Conservation (phyloP, 2,797 vertebrate species). For the Oryzias sinensis region DNA sequence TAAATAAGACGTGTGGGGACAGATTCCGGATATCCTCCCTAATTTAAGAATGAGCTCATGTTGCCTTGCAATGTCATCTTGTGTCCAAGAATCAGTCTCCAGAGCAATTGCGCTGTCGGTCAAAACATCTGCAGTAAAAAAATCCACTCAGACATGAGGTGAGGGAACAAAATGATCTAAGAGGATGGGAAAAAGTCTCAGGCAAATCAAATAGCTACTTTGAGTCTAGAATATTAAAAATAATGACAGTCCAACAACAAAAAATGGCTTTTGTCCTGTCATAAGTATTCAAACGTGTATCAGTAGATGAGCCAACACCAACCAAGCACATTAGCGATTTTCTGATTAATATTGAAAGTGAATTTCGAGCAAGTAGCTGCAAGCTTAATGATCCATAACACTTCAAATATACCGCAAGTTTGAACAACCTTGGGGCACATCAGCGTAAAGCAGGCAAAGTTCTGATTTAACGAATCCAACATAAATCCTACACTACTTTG, state of each 20-base stretch:
- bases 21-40: slow-evolving; percentile 76
- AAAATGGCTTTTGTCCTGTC: too few species aligned
- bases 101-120: slow-evolving; percentile 71
- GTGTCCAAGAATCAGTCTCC: slow-evolving; percentile 70
- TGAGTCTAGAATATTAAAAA: slow-evolving; percentile 8
- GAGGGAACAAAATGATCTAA: slow-evolving; percentile 41
- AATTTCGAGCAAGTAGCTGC: too few species aligned
- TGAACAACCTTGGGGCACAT: background rate
- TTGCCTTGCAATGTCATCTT: slow-evolving; percentile 61
- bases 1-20: slow-evolving; percentile 70
- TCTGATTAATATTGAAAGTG: too few species aligned
- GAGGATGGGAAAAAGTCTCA: slow-evolving; percentile 28
- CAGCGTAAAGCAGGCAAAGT: background rate
- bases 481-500: background rate
- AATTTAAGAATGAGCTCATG: slow-evolving; percentile 77
- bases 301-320: too few species aligned
- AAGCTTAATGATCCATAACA: background rate
- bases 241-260: too few species aligned
- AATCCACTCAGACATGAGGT: slow-evolving; percentile 39
- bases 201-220: slow-evolving; percentile 32
- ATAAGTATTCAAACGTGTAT: too few species aligned
- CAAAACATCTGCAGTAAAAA: slow-evolving; percentile 75
- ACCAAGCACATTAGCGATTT: too few species aligned
- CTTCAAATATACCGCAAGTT: background rate
- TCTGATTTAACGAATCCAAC: background rate